These are phyloP conservation scores for Toxotes lorentzi DNA, from an alignment of 2,797 vertebrate genomes.

Conservation along the genomic window DNA sequence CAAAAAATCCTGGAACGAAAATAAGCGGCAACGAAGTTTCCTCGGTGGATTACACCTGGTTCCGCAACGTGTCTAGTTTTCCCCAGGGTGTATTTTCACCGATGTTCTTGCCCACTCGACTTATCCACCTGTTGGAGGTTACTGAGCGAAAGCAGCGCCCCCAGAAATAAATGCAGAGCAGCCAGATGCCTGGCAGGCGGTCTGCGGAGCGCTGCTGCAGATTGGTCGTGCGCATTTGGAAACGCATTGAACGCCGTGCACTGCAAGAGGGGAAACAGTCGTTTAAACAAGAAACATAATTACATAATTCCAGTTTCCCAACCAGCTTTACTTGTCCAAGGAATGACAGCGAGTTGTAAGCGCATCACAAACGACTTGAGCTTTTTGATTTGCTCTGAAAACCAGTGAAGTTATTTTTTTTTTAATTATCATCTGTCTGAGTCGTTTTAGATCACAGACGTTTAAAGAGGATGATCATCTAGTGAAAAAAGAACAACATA, in stretches of 20 bases:
- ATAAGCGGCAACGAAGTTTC: constrained; percentile 59
- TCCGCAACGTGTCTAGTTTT: constrained; percentile 31
- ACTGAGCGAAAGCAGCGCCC: constrained; percentile 52
- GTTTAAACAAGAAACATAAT: constrained; percentile 24
- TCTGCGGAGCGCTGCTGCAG: constrained; percentile 76
- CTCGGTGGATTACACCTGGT: constrained; percentile 36
- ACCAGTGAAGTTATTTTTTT: background rate
- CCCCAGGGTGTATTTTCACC: constrained; percentile 4
- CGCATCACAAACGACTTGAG: background rate
- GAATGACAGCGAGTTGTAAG: background rate
- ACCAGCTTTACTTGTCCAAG: background rate
- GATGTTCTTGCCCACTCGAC: constrained; percentile 30
- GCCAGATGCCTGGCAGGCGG: constrained; percentile 69
- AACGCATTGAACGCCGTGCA: constrained; percentile 69
- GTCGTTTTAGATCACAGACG: background rate
- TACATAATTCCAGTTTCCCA: background rate
- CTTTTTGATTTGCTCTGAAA: background rate
- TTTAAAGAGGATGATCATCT: background rate
- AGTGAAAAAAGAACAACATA: background rate
- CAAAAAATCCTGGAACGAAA: constrained; percentile 54
- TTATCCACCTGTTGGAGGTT: constrained; percentile 77
- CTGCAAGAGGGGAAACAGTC: constrained; percentile 31
- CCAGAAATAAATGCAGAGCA: constrained; percentile 50
- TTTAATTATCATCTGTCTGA: background rate
- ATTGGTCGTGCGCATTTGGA: constrained; percentile 79